Evolutionary conservation across 2,888 invertebrate genomes (phyloP), one percentile per base, ranked within the genome.

Genomic region (Leuctra nigra): DNA sequence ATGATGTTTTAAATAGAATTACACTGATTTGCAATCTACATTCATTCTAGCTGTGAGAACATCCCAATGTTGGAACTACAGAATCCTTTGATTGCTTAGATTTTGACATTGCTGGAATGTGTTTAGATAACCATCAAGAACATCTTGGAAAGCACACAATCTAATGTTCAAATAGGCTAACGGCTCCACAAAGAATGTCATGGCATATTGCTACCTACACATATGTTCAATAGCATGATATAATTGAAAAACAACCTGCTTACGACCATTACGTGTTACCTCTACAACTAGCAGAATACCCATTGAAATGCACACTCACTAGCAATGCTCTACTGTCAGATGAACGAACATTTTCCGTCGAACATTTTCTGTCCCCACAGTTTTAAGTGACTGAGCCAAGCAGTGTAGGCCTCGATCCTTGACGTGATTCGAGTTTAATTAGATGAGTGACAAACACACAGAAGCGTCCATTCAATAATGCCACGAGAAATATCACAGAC

Each of bases 401-500:
- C 29, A 29, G 29, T 50, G 44, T 29, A 52, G 55, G 47, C 53
- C 54, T 48, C 54, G 53, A 50, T 39, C 46, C 53, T 41, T 53
- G 53, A 36, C 14, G n/a, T n/a, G 38, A 14, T 38, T 38, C 6
- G 11, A 29, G 29, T 7, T 25, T 23, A 53, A 53, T 33, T 36
- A 46, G 46, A 33, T 53, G 33, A 53, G 29, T 11, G 29, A 29
- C 29, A 24, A 9, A 29, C 11, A 29, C 24, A 48, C 33, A 48
- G 13, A 48, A 48, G 48, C 48, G 48, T 48, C 57, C 57, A 60
- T 47, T 57, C 57, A 52, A 54, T 60, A 60, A 61, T 61, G 61
- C 61, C 59, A 62, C 50, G 55, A 48, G 62, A 62, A 60, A 61
- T 67, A 67, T 68, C 67, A 68, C 67, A 68, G 67, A 66, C 66